Conservation (phyloP, 2,113 vertebrate species). For the Dasyprocta punctata region DNA sequence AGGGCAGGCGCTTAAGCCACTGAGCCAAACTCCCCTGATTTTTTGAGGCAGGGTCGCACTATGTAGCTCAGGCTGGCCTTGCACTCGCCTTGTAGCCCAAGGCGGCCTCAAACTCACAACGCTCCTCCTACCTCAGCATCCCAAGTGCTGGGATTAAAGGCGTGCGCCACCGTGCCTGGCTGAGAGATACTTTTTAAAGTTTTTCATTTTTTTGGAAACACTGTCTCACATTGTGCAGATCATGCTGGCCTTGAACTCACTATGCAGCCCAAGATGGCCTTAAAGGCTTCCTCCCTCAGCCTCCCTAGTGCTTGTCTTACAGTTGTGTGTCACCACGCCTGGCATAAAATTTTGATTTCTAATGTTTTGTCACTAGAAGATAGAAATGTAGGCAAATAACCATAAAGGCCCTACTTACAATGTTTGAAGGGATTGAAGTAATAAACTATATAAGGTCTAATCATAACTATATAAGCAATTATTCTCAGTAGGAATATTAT, state of each 20-base stretch:
- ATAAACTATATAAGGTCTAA: neutral
- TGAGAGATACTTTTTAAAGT: neutral
- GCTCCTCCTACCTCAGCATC: no score
- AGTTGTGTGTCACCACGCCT: neutral
- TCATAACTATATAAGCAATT: neutral
- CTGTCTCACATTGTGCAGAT: neutral
- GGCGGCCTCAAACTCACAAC: no score
- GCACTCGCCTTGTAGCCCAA: no score
- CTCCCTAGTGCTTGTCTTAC: neutral
- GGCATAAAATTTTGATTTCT: neutral
- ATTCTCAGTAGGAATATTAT: neutral
- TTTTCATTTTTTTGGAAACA: neutral
- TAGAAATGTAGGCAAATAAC: neutral
- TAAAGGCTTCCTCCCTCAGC: no score
- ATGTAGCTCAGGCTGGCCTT: no score
- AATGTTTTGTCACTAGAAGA: constrained; percentile 24
- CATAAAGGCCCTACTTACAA: neutral
- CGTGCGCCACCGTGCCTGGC: no score
- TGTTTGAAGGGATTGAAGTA: neutral
- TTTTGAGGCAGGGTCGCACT: no score
- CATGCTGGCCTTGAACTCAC: neutral
- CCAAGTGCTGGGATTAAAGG: no score
- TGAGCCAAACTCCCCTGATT: no score
- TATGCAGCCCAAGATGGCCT: neutral
- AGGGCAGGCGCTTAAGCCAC: no score